Evolutionary conservation across 2,888 invertebrate species (phyloP).

Genomic region (Oithona nana): DNA sequence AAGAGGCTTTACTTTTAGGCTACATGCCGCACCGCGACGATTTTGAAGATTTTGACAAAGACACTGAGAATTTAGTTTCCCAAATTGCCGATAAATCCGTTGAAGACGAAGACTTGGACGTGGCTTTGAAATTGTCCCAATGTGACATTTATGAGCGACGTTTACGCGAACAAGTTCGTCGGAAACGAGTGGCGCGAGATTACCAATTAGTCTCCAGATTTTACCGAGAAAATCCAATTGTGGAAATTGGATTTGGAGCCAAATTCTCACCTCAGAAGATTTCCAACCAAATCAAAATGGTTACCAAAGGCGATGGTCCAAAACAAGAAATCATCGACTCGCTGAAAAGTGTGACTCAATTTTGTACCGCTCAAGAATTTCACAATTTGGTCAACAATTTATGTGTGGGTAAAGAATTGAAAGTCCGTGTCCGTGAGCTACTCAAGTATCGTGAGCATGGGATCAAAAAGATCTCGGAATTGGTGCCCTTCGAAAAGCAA

Average conservation of each 20-base stretch:
- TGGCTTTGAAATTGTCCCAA: constrained; percentile 27
- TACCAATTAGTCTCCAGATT: constrained; percentile 17
- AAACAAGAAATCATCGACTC: constrained; percentile 8
- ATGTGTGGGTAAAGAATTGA: constrained; percentile 14
- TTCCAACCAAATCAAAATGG: constrained; percentile 10
- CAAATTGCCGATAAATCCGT: constrained; percentile 53
- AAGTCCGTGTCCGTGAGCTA: constrained; percentile 11
- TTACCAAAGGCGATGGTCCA: constrained; percentile 8
- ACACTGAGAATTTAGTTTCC: constrained; percentile 75
- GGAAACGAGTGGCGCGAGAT: constrained; percentile 16
- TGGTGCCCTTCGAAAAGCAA: constrained; percentile 15
- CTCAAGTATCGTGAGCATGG: constrained; percentile 11
- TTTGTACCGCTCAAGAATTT: constrained; percentile 10
- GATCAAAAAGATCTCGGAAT: background rate
- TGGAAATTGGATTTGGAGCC: constrained; percentile 9
- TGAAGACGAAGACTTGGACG: constrained; percentile 75
- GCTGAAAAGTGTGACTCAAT: constrained; percentile 12
- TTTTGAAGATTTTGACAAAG: constrained; percentile 86
- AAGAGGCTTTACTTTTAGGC: constrained; percentile 70
- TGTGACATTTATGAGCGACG: constrained; percentile 17
- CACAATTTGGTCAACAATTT: constrained; percentile 8
- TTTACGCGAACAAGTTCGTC: constrained; percentile 13
- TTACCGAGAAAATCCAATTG: constrained; percentile 13
- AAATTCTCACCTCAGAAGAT: constrained; percentile 15
- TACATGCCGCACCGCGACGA: constrained; percentile 92